Evolutionary conservation across 2,888 invertebrate genomes (phyloP).

Genomic region (Agrotis puta): DNA sequence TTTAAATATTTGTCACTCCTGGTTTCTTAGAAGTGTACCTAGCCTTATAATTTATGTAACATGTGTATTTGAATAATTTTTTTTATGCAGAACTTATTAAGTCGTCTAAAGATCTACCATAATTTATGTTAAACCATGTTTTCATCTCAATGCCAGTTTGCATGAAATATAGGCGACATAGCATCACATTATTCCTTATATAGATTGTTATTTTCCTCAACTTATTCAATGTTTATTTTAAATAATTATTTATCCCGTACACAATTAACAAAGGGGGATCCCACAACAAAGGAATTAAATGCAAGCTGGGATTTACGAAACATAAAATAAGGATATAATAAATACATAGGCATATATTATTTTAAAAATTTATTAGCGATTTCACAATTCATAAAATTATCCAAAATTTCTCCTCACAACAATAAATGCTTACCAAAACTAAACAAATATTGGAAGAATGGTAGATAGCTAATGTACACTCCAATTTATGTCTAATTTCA

Average conservation of each 20-base stretch:
- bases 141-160: not conserved
- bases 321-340: not conserved
- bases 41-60: not conserved
- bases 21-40: conserved; percentile 1
- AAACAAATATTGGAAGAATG: conserved; percentile 64
- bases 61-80: not conserved
- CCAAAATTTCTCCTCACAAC: conserved; percentile 63
- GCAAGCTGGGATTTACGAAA: not conserved
- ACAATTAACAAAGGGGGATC: conserved; percentile 16
- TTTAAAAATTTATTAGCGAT: conserved; percentile 73
- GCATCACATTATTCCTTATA: conserved; percentile 2
- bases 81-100: not conserved
- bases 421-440: conserved; percentile 69
- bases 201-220: conserved; percentile 34
- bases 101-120: too few species aligned
- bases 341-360: conserved; percentile 41
- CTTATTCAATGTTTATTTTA: not conserved
- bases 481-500: conserved; percentile 46
- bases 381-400: conserved; percentile 71
- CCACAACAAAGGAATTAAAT: not conserved
- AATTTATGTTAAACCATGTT: not conserved
- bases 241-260: conserved; percentile 19
- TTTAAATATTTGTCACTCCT: not conserved
- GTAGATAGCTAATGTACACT: conserved; percentile 43
- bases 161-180: not conserved